Evolutionary conservation across 2,888 invertebrate species (phyloP).

Genomic region (Agrilus mali): DNA sequence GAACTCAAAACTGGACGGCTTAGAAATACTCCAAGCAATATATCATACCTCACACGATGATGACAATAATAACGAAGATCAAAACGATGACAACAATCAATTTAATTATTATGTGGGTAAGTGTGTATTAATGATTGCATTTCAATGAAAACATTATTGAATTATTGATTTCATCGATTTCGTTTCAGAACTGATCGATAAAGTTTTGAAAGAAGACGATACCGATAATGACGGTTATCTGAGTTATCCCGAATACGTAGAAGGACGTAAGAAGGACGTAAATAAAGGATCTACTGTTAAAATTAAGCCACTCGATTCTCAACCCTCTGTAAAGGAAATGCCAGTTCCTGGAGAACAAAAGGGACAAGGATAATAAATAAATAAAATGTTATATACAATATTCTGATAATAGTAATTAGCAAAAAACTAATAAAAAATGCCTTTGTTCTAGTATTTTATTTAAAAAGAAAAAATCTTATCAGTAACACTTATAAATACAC

Average conservation of each 20-base stretch:
- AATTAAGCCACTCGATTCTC: no score
- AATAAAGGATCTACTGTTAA: no score
- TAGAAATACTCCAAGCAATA: slow-evolving; percentile 77
- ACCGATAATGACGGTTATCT: slow-evolving; percentile 74
- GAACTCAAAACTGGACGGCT: slow-evolving; percentile 78
- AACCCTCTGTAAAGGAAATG: no score
- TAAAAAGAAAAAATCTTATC: no score
- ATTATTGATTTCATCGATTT: slow-evolving; percentile 5
- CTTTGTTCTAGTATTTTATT: no score
- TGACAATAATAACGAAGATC: slow-evolving; percentile 31
- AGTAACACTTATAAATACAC: no score
- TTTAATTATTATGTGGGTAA: slow-evolving; percentile 37
- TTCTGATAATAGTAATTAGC: no score
- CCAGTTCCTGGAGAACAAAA: no score
- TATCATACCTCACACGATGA: slow-evolving; percentile 56
- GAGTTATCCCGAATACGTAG: slow-evolving; percentile 68
- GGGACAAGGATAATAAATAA: no score
- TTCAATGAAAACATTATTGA: neutral
- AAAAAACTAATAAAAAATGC: no score
- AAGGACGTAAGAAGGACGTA: slow-evolving; percentile 23
- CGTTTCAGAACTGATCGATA: slow-evolving; percentile 68
- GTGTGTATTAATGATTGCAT: slow-evolving; percentile 8
- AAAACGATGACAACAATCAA: slow-evolving; percentile 25
- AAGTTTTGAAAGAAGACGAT: slow-evolving; percentile 72
- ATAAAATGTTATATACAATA: no score